These are phyloP conservation scores for Anarhynchus alexandrinus DNA, from an alignment of 2,113 vertebrate species.

Conservation along the genomic window DNA sequence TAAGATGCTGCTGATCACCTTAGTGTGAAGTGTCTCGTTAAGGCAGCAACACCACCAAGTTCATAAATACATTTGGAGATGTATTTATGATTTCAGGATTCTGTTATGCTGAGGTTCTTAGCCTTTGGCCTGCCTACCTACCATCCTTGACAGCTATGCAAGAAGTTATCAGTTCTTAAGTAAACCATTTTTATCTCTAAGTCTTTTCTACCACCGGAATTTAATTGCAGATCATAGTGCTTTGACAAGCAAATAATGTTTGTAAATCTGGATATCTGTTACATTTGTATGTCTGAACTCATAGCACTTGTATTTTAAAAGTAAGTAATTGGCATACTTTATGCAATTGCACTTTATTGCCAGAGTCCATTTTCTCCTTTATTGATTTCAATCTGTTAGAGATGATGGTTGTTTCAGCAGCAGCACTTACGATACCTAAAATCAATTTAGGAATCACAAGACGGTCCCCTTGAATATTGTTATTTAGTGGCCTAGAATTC, in stretches of 20 bases:
- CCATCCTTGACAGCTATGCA: not conserved
- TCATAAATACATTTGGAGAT: not conserved
- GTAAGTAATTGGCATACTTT: not conserved
- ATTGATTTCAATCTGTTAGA: not conserved
- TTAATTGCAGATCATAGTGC: not conserved
- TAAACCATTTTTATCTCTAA: not conserved
- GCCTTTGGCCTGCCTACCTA: not conserved
- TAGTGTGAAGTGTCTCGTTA: not conserved
- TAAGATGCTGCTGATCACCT: not conserved
- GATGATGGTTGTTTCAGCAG: not conserved
- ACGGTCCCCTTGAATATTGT: not conserved
- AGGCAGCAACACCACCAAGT: not conserved
- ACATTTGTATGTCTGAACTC: not conserved
- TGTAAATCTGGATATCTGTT: not conserved
- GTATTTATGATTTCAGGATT: not conserved
- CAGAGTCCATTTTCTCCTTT: not conserved
- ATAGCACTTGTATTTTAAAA: not conserved
- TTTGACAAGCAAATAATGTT: not conserved
- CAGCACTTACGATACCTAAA: not conserved
- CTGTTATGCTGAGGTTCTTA: not conserved
- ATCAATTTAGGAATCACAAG: not conserved
- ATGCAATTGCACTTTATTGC: not conserved
- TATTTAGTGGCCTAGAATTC: not conserved
- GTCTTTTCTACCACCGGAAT: not conserved
- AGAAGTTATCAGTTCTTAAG: not conserved